Conservation (phyloP, 2,113 vertebrate genomes). For the Microcebus murinus region DNA sequence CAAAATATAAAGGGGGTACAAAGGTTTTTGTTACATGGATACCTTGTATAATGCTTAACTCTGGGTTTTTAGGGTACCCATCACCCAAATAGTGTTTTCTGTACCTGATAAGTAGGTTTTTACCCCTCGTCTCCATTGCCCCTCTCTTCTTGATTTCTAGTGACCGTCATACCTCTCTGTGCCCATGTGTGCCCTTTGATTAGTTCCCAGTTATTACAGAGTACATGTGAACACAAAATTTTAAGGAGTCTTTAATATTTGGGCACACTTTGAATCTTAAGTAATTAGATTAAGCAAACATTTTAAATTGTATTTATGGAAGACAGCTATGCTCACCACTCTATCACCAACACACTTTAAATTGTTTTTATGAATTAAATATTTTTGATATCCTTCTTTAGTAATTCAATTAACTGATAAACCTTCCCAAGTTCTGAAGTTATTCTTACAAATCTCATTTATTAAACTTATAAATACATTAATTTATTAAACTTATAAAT, state of each 20-base stretch:
- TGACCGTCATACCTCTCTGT: no score
- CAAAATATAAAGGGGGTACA: no score
- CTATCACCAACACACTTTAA: constrained; percentile 80
- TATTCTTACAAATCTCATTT: neutral
- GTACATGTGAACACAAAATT: neutral
- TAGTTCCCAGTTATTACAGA: no score
- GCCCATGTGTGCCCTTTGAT: no score
- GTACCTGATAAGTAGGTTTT: no score
- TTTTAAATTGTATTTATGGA: constrained; percentile 50
- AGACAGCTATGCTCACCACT: constrained; percentile 89
- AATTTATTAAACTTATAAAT: constrained; percentile 7
- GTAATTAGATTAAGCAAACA: neutral
- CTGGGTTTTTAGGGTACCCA: no score
- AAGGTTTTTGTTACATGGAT: no score
- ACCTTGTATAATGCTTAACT: no score
- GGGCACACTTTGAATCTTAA: neutral
- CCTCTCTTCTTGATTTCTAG: no score
- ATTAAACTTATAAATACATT: neutral
- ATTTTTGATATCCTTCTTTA: neutral
- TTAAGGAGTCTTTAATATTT: neutral
- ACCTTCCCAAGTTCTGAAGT: neutral
- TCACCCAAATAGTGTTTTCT: no score
- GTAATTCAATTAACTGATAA: neutral
- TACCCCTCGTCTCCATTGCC: no score
- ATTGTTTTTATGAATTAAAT: neutral